Percentiles rank a stretch among this genome's conserved stretches.
Evolutionary conservation across 1,140 invertebrate species (phyloP).

Genomic region (Araneus ventricosus): DNA sequence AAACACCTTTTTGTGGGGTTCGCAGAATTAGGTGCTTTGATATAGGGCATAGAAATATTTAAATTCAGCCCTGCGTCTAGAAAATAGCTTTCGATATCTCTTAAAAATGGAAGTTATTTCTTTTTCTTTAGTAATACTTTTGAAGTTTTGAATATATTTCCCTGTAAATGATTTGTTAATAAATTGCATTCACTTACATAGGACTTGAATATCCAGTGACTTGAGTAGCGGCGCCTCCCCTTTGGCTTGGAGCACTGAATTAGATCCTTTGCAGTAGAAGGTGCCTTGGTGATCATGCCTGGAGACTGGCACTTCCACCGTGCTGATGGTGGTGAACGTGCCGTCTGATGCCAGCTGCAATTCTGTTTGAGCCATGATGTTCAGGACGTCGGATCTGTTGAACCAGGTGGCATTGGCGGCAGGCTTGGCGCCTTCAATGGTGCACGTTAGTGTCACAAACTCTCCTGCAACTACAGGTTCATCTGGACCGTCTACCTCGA

Average conservation of each 20-base stretch:
- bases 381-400: conserved; percentile 85
- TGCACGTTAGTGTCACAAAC: conserved; percentile 88
- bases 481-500: conserved; percentile 78
- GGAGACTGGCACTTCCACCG: conserved; percentile 74
- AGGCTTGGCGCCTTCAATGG: conserved; percentile 88
- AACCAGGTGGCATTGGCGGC: conserved; percentile 91
- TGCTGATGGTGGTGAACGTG: conserved; percentile 73
- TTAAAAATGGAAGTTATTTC: too few relatives aligned
- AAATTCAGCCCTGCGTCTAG: too few relatives aligned
- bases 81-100: too few relatives aligned
- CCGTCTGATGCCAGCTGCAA: conserved; percentile 59
- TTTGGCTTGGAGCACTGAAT: conserved; percentile 75
- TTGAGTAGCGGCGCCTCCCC: conserved; percentile 75
- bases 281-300: conserved; percentile 76
- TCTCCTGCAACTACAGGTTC: conserved; percentile 87
- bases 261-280: conserved; percentile 77
- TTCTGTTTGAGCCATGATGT: conserved; percentile 7
- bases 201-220: conserved; percentile 75
- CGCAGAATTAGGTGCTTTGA: too few relatives aligned
- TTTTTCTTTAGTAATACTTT: too few relatives aligned
- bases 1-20: too few relatives aligned
- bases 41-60: too few relatives aligned
- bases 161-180: neutral
- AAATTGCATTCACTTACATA: conserved; percentile 75
- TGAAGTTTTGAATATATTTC: too few relatives aligned